Evolutionary conservation across 2,797 vertebrate species (phyloP).

Genomic region (Halcyon leucocephala): DNA sequence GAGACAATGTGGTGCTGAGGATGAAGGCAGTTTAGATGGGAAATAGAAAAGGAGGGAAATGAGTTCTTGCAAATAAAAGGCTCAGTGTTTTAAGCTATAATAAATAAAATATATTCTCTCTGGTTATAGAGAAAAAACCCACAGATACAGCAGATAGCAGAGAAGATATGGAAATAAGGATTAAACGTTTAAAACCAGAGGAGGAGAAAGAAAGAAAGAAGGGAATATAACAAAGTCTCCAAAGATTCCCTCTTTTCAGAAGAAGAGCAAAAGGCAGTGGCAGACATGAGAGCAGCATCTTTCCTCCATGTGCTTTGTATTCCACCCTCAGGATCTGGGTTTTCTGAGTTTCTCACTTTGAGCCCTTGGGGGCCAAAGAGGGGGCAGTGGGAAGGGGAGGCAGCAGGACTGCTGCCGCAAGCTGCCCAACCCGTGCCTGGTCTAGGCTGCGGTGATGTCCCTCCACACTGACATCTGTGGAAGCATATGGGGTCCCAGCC

Average conservation of each 20-base stretch:
- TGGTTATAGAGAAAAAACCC: background rate
- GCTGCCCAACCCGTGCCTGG: background rate
- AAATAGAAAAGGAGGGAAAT: background rate
- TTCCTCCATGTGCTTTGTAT: background rate
- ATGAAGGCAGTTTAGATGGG: background rate
- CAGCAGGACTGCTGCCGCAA: background rate
- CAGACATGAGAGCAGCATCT: background rate
- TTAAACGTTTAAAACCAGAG: background rate
- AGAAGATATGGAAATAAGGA: background rate
- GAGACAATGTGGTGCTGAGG: background rate
- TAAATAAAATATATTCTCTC: background rate
- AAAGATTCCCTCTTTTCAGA: background rate
- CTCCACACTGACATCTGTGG: fast-evolving
- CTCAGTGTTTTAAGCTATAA: background rate
- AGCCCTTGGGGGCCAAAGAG: background rate
- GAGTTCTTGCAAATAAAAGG: background rate
- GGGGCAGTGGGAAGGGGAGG: background rate
- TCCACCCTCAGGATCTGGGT: background rate
- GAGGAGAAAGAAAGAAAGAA: background rate
- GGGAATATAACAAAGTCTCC: background rate
- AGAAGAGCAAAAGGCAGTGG: background rate
- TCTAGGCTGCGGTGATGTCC: background rate
- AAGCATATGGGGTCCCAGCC: background rate
- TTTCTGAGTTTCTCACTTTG: background rate
- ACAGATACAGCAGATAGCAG: fast-evolving